phyloP scores from a whole-genome alignment of 2,888 invertebrate genomes.

The Drosophila diplacantha region DNA sequence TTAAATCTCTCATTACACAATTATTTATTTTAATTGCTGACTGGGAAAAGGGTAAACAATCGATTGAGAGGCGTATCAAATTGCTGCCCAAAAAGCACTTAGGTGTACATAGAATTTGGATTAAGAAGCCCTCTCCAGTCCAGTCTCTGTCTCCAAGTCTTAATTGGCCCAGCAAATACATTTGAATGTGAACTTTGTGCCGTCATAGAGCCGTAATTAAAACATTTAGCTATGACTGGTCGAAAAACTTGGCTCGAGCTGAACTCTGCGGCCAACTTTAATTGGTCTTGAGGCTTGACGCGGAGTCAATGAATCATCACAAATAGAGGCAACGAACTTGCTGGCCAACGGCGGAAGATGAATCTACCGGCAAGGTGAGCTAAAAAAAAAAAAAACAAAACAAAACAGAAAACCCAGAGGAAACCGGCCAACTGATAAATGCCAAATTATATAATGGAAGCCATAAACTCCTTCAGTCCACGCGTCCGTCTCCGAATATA shows the following conservation, averaged over 20 bases:
- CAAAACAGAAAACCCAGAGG: constrained; percentile 3
- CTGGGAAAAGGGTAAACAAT: constrained; percentile 44
- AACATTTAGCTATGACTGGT: constrained; percentile 26
- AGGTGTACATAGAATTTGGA: constrained; percentile 25
- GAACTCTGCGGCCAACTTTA: constrained; percentile 33
- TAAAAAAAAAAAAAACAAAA: constrained; percentile 7
- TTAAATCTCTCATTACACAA: constrained; percentile 32
- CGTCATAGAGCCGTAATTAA: constrained; percentile 32
- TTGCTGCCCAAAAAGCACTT: constrained; percentile 32
- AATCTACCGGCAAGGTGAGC: constrained; percentile 31
- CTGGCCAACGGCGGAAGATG: constrained; percentile 36
- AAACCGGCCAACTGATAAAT: constrained; percentile 28
- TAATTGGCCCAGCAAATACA: constrained; percentile 26
- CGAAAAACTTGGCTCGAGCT: constrained; percentile 28
- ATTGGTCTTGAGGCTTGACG: constrained; percentile 23
- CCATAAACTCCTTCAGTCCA: constrained; percentile 24
- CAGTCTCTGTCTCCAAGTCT: background rate
- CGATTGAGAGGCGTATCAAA: constrained; percentile 55
- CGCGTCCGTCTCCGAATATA: constrained; percentile 20
- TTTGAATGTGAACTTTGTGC: constrained; percentile 44
- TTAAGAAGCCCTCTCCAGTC: constrained; percentile 16
- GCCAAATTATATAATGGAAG: constrained; percentile 31
- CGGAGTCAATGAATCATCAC: constrained; percentile 34
- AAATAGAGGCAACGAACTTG: constrained; percentile 42
- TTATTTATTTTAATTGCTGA: constrained; percentile 29